phyloP scores from a whole-genome alignment of 2,113 vertebrate genomes.

The Ahaetulla prasina region DNA sequence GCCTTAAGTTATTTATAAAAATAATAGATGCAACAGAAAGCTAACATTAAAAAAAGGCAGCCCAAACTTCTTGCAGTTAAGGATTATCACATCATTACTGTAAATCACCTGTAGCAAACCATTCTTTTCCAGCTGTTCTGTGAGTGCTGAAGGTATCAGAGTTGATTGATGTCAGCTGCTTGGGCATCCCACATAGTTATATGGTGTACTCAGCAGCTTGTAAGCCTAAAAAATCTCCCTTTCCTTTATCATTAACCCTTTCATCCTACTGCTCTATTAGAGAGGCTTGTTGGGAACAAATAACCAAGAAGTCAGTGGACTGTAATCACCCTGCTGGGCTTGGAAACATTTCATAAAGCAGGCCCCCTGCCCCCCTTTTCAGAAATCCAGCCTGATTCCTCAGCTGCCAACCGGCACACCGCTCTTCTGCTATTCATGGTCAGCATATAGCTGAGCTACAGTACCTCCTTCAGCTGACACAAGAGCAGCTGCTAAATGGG shows the following conservation, averaged over 20 bases:
- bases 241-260: conserved; percentile 37
- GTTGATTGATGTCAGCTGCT: conserved; percentile 41
- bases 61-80: not conserved
- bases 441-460: conserved; percentile 58
- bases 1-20: not conserved
- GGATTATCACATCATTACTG: not conserved
- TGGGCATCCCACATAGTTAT: not conserved
- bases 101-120: not conserved
- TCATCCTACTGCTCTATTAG: not conserved
- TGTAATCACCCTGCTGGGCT: conserved; percentile 13
- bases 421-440: conserved; percentile 61
- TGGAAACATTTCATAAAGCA: conserved; percentile 46
- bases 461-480: conserved; percentile 58
- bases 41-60: not conserved
- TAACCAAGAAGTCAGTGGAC: conserved; percentile 57
- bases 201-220: not conserved
- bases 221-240: conserved; percentile 26
- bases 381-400: conserved; percentile 47
- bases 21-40: not conserved
- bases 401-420: conserved; percentile 57
- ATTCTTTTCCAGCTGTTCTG: conserved; percentile 44
- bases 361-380: conserved; percentile 39
- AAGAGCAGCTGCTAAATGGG: conserved; percentile 59
- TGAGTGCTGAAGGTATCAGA: too few relatives aligned
- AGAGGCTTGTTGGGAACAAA: conserved; percentile 47